phyloP scores from a whole-genome alignment of 1,140 invertebrate species.

The Drosophila murphyi region DNA sequence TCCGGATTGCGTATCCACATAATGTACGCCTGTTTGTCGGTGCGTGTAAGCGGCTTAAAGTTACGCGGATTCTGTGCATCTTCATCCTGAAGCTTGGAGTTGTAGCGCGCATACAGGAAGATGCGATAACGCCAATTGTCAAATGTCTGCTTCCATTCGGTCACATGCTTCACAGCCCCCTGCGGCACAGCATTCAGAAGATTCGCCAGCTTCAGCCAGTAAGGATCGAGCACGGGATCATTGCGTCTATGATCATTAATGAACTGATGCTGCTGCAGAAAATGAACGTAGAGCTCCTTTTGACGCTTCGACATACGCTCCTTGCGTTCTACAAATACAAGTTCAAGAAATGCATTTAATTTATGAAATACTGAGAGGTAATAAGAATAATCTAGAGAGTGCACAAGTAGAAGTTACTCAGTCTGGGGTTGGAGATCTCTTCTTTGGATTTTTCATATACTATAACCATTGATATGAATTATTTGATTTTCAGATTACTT shows the following conservation, averaged over 20 bases:
- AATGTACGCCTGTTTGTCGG: conserved; percentile 79
- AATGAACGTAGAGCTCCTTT: conserved; percentile 79
- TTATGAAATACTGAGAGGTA: too few species aligned
- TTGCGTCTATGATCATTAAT: conserved; percentile 79
- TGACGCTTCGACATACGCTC: conserved; percentile 82
- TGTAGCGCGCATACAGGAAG: conserved; percentile 79
- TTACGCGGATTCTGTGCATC: conserved; percentile 78
- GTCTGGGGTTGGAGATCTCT: too few species aligned
- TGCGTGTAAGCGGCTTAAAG: conserved; percentile 78
- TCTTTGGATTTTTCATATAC: too few species aligned
- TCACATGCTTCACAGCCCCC: conserved; percentile 78
- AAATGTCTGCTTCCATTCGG: conserved; percentile 81
- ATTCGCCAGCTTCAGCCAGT: conserved; percentile 78
- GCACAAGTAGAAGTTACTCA: too few species aligned
- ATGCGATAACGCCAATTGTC: conserved; percentile 83
- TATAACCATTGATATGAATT: too few species aligned
- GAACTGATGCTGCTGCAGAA: conserved; percentile 77
- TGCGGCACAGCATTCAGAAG: conserved; percentile 77
- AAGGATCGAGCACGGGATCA: conserved; percentile 75
- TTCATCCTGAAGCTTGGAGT: conserved; percentile 78
- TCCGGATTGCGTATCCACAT: conserved; percentile 83
- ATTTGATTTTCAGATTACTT: too few species aligned
- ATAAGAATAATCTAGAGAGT: too few species aligned
- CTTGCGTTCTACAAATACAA: conserved; percentile 64
- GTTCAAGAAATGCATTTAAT: background rate